Evolutionary conservation across 2,888 invertebrate species (phyloP), one percentile per base, ranked within the genome.

Genomic region (Shargacucullia verbasci): DNA sequence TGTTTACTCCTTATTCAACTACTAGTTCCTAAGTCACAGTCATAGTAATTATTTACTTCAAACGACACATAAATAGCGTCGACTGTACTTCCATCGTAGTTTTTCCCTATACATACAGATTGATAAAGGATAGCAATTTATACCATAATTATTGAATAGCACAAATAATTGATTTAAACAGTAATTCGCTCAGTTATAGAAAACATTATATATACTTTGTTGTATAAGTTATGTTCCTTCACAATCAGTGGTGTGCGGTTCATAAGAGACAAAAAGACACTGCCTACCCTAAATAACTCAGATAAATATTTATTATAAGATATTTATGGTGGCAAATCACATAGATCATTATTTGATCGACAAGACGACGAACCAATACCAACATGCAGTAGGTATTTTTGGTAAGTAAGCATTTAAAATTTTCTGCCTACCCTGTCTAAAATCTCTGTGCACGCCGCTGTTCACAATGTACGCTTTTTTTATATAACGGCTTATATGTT

Each of bases 101-200:
- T 75, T 73, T 70, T 68, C 55, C 68, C 52, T 57, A 35, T 57
- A 40, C 47, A 38, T 44, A 59, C 59, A 34, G 12, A 43, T 61
- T 50, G 62, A 58, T 25, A 66, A 79, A 74, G 70, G 67, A 80
- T 69, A 78, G 73, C 69, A 29, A 29, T 29, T 29, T 29, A 29
- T 29, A 29, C n/a, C 11, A 33, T 33, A 33, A 33, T 33, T 33
- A 80, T 69, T 41, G 57, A 72, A 82, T 84, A 70, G 56, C 76
- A 71, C 47, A 74, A 52, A 67, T 78, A 52, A 67, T 78, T 83
- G 68, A 79, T 79, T 75, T 66, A 67, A 76, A 76, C 63, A 66
- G 72, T 65, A 69, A 76, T 65, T 68, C 37, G 43, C 34, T 61
- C 57, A 29, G 11, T 49, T 63, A 59, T 62, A 67, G 68, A 59